Percentiles rank a stretch among this genome's conserved stretches.
Conservation (phyloP, 2,797 vertebrate species). For the Tapera naevia region DNA sequence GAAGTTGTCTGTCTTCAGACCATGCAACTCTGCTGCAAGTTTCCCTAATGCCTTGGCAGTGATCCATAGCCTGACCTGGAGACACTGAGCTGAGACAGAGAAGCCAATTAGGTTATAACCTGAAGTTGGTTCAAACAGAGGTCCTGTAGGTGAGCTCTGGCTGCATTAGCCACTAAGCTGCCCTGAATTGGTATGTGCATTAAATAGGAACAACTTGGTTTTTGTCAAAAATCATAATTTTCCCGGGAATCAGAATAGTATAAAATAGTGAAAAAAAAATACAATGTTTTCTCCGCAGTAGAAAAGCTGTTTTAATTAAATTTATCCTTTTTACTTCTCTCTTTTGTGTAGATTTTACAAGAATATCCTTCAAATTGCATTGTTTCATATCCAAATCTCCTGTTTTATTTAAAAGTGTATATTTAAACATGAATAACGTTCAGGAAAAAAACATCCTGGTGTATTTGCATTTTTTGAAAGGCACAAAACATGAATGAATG, state of each 20-base stretch:
- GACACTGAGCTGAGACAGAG: neutral
- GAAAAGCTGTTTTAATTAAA: neutral
- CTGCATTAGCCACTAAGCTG: neutral
- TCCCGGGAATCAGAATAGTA: neutral
- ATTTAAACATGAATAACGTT: neutral
- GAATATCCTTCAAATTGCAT: neutral
- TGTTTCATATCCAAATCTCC: neutral
- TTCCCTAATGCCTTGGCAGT: slow-evolving; percentile 35
- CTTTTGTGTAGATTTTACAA: neutral
- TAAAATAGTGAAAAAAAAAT: neutral
- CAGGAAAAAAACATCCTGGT: neutral
- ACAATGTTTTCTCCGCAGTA: neutral
- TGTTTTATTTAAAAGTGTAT: neutral
- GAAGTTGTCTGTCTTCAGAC: slow-evolving; percentile 34
- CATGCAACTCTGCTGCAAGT: neutral
- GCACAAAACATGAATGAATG: neutral
- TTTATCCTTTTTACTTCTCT: neutral
- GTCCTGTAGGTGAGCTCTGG: neutral
- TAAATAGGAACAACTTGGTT: neutral
- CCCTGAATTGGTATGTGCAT: neutral
- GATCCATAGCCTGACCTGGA: slow-evolving; percentile 16
- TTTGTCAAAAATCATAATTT: neutral
- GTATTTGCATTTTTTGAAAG: neutral
- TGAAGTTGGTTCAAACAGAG: slow-evolving; percentile 20
- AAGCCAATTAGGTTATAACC: slow-evolving; percentile 67